Base-by-base conservation (phyloP, 1,140 invertebrate genomes). In the Drosophila hydei region DNA sequence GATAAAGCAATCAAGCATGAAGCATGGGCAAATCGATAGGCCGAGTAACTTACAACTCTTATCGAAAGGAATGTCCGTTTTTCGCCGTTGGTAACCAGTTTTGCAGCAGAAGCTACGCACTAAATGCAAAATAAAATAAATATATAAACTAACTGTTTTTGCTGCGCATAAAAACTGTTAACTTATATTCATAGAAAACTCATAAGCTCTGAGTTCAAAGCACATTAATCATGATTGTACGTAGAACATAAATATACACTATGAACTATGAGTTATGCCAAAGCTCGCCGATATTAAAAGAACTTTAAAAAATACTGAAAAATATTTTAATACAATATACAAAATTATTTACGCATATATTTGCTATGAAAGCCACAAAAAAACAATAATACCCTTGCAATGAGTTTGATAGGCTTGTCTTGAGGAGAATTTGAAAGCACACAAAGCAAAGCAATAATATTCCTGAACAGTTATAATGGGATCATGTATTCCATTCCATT, bases 241-340 rank as follows among this genome's bases (percentile, higher is more conserved):
- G 25, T 18, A n/a, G 19, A 23, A 51, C n/a, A 18, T 6, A 43
- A 51, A 43, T 18, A 68, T 18, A 38, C 27, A 33, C 33, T 33
- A 8, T 30, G 43, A 30, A 18, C 25, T 52, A 42, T 58, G 25
- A 56, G 25, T 16, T 30, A n/a, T 27, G 16, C n/a, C 19, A 56
- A 11, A 51, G 25, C 48, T 42, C 1, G 18, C 23, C 16, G 52
- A 55, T 55, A 27, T 14, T 43, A 42, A 42, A 42, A 19, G 18
- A 3, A 56, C 40, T 54, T 54, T 4, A 23, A 19, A 23, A 36
- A 40, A n/a, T 23, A 42, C 47, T 42, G 19, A 52, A 12, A 42
- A 14, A 54, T 60, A 65, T 72, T 67, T 67, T 54, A 72, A 72
- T 72, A 45, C 48, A 59, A 72, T 73, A 62, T 60, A 55, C 27